A percentile compares a stretch with the other conserved stretches of the same genome.
phyloP scores from a whole-genome alignment of 2,888 invertebrate species.

The Colletes collaris region DNA sequence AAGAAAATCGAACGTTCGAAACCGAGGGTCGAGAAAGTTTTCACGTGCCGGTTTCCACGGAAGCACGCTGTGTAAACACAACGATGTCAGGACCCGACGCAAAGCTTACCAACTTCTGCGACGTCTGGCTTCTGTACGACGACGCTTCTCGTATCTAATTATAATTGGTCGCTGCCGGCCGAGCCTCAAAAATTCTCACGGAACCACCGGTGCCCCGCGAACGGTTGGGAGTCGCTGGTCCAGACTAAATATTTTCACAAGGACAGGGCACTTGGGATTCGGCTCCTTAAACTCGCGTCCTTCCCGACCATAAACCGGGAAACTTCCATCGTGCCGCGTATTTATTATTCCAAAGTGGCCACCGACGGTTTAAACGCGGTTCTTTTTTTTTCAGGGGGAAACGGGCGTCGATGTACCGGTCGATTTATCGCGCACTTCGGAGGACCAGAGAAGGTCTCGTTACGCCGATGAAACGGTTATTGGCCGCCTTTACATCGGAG shows the following conservation, averaged over 20 bases:
- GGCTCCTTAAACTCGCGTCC: background rate
- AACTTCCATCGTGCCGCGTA: background rate
- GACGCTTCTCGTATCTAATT: slow-evolving; percentile 51
- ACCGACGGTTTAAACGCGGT: background rate
- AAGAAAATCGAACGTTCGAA: too few species aligned
- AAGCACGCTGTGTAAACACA: slow-evolving; percentile 60
- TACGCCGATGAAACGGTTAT: slow-evolving; percentile 44
- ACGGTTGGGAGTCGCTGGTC: background rate
- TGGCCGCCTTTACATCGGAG: slow-evolving; percentile 38
- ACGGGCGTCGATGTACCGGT: background rate
- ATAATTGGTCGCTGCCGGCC: slow-evolving; percentile 40
- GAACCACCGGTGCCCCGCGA: background rate
- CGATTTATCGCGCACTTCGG: slow-evolving; percentile 36
- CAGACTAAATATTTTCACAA: slow-evolving; percentile 39
- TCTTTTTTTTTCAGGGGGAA: background rate
- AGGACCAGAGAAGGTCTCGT: slow-evolving; percentile 31
- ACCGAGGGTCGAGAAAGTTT: slow-evolving; percentile 58
- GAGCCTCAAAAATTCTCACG: background rate
- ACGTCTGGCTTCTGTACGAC: slow-evolving; percentile 50
- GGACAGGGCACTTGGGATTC: slow-evolving; percentile 11
- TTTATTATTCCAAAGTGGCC: background rate
- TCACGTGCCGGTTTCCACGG: slow-evolving; percentile 66
- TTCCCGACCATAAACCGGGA: background rate
- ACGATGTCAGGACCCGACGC: slow-evolving; percentile 19
- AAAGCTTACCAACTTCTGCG: slow-evolving; percentile 3